Base-by-base conservation (phyloP, 2,797 vertebrate species). In the Tympanoctomys barrerae region DNA sequence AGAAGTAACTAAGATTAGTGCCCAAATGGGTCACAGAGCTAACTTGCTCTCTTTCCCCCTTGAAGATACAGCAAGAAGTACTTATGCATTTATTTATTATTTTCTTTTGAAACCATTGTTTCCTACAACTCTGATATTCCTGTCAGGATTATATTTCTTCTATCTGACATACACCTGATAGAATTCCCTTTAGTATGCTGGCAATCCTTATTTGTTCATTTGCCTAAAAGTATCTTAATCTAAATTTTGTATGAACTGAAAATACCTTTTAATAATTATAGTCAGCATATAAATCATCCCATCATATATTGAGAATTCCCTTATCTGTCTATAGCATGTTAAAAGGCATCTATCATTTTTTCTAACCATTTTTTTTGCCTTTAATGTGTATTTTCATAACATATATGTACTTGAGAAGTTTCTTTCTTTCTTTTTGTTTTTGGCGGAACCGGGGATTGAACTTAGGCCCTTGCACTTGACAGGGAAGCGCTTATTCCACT, bases 151-250 rank as follows among this genome's bases (percentile, higher is more conserved):
- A 57, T 46, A 42, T 83, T 84, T 46, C 13, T 75, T 95, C n/a
- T 71, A 31, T 52, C 8, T 68, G 71, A 84, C 36, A 26, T 57
- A 71, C 10, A 80, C 22, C 54, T 36, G 80, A 73, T 66, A 66
- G 57, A 64, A 42, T 59, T 59, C 24, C 64, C 36, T 70, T 71
- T 46, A 84, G 19, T 21, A 10, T 73, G 71, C 10, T 26, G 36
- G 64, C 42, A 54, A 80, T 73, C 46, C 61, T 61, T 54, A 80
- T 82, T 64, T 93, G n/a, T 75, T 81, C 70, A 91, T 68, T 92
- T 73, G 81, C 71, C 57, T 93, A 57, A 78, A 92, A 89, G n/a
- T 46, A n/a, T 87, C 49, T 90, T 26, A 62, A 77, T 90, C 75
- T 86, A 68, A 2, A 36, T 16, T 18, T 42, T 71, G 33, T 52